These are phyloP conservation scores for Saturnia japonica DNA, from an alignment of 2,888 invertebrate genomes.

Conservation along the genomic window DNA sequence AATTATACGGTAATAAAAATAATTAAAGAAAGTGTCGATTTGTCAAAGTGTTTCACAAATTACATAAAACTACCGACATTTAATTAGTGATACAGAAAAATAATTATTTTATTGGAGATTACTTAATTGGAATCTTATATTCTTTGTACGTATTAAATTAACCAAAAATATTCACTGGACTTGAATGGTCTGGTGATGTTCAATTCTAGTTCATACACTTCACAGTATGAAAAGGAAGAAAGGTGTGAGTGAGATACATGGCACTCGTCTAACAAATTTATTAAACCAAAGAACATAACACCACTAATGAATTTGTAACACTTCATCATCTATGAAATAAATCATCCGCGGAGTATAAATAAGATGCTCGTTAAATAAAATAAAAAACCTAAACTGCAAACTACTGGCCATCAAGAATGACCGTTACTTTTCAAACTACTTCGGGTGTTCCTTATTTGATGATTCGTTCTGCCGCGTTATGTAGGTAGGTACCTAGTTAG, in stretches of 20 bases:
- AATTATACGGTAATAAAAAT: neutral
- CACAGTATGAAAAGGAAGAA: neutral
- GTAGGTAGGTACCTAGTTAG: constrained; percentile 1
- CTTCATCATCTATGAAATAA: constrained; percentile 45
- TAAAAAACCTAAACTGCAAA: constrained; percentile 33
- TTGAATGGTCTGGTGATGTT: neutral
- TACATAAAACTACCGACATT: neutral
- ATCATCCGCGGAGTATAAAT: constrained; percentile 50
- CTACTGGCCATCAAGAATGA: constrained; percentile 45
- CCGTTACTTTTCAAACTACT: constrained; percentile 55
- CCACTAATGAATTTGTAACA: constrained; percentile 45
- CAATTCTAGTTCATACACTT: neutral
- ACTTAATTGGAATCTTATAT: too few species aligned
- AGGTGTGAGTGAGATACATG: neutral
- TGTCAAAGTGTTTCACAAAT: neutral
- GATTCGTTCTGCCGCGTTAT: constrained; percentile 52
- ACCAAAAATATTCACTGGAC: too few species aligned
- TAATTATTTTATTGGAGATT: neutral
- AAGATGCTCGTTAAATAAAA: constrained; percentile 40
- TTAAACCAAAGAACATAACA: constrained; percentile 17
- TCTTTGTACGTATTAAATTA: too few species aligned
- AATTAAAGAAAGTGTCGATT: neutral
- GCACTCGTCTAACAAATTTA: neutral
- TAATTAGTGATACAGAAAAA: neutral
- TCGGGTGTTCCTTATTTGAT: constrained; percentile 51